A percentile compares a stretch with the other conserved stretches of the same genome.
Conservation (phyloP, 1,140 invertebrate genomes). For the Alviniconcha marisindica region DNA sequence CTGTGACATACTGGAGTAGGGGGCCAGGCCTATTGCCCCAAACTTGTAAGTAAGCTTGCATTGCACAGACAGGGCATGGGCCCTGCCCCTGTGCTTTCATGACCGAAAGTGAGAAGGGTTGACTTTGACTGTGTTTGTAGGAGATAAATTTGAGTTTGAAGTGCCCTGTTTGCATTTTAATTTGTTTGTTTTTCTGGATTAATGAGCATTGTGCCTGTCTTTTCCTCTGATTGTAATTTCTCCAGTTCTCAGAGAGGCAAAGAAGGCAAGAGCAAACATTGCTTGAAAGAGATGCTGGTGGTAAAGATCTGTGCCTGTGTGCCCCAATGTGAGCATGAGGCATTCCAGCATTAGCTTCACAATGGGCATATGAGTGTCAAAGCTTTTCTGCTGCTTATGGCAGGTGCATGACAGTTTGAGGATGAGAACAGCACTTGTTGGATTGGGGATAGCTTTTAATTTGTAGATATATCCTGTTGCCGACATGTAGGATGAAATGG, state of each 20-base stretch:
- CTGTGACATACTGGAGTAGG: neutral
- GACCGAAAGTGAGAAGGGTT: too few species aligned
- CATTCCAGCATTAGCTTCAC: neutral
- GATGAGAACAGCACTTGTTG: neutral
- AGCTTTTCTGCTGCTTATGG: too few species aligned
- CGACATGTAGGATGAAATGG: neutral
- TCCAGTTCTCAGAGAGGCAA: neutral
- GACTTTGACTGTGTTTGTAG: neutral
- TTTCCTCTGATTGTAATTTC: neutral
- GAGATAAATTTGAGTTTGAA: neutral
- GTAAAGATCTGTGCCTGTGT: neutral
- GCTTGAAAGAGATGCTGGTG: neutral
- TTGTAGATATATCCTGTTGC: neutral
- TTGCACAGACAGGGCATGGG: neutral
- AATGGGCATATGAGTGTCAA: neutral
- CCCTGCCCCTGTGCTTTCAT: neutral
- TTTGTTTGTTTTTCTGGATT: neutral
- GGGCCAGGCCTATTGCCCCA: neutral
- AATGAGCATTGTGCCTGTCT: neutral
- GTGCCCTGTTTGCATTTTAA: neutral
- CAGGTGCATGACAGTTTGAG: neutral
- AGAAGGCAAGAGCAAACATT: neutral
- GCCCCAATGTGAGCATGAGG: neutral
- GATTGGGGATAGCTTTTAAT: neutral
- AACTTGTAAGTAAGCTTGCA: neutral